Conservation (phyloP, 2,888 invertebrate species). For the Erebia epiphron region DNA sequence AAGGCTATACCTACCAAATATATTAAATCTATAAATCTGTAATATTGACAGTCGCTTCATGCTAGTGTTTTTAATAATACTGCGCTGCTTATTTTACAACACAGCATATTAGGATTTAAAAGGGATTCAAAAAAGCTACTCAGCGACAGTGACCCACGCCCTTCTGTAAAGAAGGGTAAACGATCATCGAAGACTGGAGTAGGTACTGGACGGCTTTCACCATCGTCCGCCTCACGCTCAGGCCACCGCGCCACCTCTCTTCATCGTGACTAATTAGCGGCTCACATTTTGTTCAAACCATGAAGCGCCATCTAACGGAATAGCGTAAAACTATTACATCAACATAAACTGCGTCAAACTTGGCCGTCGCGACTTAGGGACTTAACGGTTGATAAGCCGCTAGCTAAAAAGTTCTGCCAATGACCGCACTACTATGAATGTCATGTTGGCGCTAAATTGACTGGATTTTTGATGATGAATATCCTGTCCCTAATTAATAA, state of each 20-base stretch:
- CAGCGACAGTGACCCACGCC: slow-evolving; percentile 50
- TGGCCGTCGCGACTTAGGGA: too few species aligned
- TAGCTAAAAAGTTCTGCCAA: too few species aligned
- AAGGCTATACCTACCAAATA: too few species aligned
- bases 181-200: slow-evolving; percentile 56
- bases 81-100: too few species aligned
- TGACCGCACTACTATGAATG: too few species aligned
- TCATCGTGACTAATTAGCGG: slow-evolving; percentile 47
- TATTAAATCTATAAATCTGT: slow-evolving; percentile 34
- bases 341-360: not conserved
- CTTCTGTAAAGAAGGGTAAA: slow-evolving; percentile 41
- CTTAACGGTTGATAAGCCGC: too few species aligned
- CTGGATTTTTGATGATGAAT: too few species aligned
- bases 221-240: slow-evolving; percentile 50
- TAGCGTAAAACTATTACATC: not conserved
- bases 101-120: not conserved
- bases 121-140: slow-evolving; percentile 39
- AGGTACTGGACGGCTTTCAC: slow-evolving; percentile 31
- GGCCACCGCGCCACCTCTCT: slow-evolving; percentile 49
- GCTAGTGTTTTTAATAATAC: too few species aligned
- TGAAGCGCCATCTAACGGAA: slow-evolving; percentile 18
- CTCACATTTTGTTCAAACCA: slow-evolving; percentile 45
- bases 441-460: too few species aligned
- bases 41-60: too few species aligned
- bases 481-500: too few species aligned